Conservation (phyloP, 2,888 invertebrate genomes). For the Rapana venosa region DNA sequence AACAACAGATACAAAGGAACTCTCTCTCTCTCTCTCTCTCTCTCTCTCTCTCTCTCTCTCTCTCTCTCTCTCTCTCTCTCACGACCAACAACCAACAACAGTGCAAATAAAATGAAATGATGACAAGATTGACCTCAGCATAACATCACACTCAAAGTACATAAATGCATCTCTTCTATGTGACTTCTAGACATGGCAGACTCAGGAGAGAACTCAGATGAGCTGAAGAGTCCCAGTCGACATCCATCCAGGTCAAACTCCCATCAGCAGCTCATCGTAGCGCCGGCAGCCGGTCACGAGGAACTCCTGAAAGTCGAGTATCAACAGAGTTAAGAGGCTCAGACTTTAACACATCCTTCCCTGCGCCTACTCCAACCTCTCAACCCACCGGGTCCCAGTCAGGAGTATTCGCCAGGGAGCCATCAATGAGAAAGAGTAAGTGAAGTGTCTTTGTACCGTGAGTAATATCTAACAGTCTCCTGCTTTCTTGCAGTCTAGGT, state of each 20-base stretch:
- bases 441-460: neutral
- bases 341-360: conserved; percentile 52
- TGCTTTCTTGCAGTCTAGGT: no score
- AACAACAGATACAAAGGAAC: neutral
- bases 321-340: conserved; percentile 57
- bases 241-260: conserved; percentile 71
- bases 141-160: no score
- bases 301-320: conserved; percentile 51
- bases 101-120: no score
- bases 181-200: conserved; percentile 14
- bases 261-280: conserved; percentile 62
- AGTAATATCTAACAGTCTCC: no score
- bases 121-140: no score
- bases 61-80: neutral
- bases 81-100: no score
- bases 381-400: conserved; percentile 3
- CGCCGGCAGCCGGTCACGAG: conserved; percentile 49
- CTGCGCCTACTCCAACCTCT: conserved; percentile 42
- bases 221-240: conserved; percentile 58
- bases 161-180: neutral
- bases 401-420: conserved; percentile 46
- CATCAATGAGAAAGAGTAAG: conserved; percentile 50
- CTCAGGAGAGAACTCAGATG: conserved; percentile 10
- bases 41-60: neutral
- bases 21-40: neutral